phyloP scores from a whole-genome alignment of 2,113 vertebrate species.

The Lontra canadensis region DNA sequence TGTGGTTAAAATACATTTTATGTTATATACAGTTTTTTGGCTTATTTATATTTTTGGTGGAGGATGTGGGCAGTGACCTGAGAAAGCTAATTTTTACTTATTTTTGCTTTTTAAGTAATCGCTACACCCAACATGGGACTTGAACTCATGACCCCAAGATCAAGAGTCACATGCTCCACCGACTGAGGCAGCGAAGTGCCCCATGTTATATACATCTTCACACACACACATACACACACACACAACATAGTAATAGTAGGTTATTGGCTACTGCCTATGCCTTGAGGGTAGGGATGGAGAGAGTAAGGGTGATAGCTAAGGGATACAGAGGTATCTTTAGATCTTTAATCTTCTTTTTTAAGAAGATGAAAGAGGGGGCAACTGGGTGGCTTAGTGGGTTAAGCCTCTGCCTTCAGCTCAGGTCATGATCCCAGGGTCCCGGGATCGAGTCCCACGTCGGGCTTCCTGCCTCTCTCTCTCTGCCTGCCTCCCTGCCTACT shows the following conservation, averaged over 20 bases:
- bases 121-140: background rate
- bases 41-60: background rate
- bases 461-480: no score
- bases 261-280: background rate
- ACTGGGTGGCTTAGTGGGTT: no score
- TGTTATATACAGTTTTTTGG: background rate
- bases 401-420: no score
- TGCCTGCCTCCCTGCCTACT: no score
- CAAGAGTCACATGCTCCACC: background rate
- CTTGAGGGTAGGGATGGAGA: background rate
- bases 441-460: no score
- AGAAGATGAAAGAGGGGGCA: background rate
- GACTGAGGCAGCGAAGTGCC: background rate
- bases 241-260: background rate
- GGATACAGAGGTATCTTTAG: background rate
- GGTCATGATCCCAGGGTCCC: no score
- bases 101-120: background rate
- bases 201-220: background rate
- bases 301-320: background rate
- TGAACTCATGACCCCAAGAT: background rate
- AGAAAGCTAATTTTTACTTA: background rate
- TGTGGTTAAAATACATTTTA: background rate
- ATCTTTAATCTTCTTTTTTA: background rate
- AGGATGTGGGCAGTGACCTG: background rate
- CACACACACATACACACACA: background rate